Percentiles rank a stretch among this genome's conserved stretches.
phyloP scores from a whole-genome alignment of 2,113 vertebrate species.

The Rhipidura dahli region DNA sequence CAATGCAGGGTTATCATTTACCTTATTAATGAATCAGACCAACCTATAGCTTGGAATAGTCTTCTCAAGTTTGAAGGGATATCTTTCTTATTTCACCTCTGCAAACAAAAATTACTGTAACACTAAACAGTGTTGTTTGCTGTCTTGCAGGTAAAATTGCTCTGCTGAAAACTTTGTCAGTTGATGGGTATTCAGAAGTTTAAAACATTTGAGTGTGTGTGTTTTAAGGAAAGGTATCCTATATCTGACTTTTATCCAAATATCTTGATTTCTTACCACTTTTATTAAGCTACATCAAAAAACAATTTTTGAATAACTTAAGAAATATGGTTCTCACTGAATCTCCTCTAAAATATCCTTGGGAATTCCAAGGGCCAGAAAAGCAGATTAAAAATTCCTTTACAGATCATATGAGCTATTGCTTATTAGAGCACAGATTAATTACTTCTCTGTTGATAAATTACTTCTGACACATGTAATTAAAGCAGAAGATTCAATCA shows the following conservation, averaged over 20 bases:
- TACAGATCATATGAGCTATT: slow-evolving; percentile 25
- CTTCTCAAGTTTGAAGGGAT: not conserved
- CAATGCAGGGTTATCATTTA: not conserved
- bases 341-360: not conserved
- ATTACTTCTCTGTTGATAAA: slow-evolving; percentile 57
- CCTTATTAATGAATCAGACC: not conserved
- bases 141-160: not conserved
- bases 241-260: not conserved
- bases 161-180: not conserved
- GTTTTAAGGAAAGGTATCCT: not conserved
- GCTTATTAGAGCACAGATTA: slow-evolving; percentile 54
- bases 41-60: not conserved
- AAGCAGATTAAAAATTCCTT: not conserved
- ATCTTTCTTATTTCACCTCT: not conserved
- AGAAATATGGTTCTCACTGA: not conserved
- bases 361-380: not conserved
- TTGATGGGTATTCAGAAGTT: not conserved
- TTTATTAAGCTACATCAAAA: not conserved
- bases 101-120: not conserved
- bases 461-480: slow-evolving; percentile 56
- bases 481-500: slow-evolving; percentile 41
- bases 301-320: not conserved
- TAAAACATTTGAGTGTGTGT: not conserved
- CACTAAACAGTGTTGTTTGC: not conserved
- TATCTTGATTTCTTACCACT: not conserved